These are phyloP conservation scores for Sterrhoptilus dennistouni DNA, from an alignment of 2,113 vertebrate genomes.

Conservation along the genomic window DNA sequence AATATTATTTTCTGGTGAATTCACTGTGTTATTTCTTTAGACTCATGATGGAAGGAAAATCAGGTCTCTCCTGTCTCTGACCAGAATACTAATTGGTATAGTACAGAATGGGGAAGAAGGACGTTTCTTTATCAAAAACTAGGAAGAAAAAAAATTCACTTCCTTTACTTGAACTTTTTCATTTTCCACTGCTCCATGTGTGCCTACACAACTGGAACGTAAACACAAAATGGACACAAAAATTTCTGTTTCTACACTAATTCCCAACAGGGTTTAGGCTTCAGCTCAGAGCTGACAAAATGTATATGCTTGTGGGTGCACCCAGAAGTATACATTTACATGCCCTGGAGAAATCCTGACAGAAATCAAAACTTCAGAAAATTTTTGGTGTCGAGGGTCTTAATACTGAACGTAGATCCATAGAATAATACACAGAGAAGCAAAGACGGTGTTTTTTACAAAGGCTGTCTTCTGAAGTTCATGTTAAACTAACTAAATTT, in stretches of 20 bases:
- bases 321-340: background rate
- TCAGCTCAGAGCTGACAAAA: background rate
- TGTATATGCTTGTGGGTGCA: background rate
- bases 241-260: background rate
- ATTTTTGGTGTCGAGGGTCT: background rate
- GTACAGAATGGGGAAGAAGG: background rate
- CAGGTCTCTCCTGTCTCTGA: background rate
- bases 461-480: background rate
- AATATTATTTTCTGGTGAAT: background rate
- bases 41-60: background rate
- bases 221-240: background rate
- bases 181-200: background rate
- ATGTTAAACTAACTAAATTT: background rate
- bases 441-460: background rate
- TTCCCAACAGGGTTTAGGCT: background rate
- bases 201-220: background rate
- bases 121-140: background rate
- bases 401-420: background rate
- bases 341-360: background rate
- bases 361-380: background rate
- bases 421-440: background rate
- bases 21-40: background rate
- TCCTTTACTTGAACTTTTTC: background rate
- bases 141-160: background rate
- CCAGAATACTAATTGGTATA: background rate